Conservation (phyloP, 2,113 vertebrate genomes). For the Aix galericulata region DNA sequence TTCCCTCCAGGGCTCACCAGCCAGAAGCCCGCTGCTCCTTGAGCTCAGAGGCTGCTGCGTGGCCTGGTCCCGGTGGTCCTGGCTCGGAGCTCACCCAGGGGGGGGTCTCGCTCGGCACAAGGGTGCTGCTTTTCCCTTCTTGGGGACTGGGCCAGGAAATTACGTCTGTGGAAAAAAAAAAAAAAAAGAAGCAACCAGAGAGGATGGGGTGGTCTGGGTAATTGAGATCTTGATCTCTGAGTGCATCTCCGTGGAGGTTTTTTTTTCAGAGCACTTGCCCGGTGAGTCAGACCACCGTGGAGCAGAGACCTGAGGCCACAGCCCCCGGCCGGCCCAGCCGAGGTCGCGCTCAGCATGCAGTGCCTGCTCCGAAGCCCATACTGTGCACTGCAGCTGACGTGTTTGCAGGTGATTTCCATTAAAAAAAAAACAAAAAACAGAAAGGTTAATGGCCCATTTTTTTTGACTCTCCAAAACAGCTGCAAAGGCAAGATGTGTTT, state of each 20-base stretch:
- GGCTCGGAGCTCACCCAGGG: background rate
- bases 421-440: background rate
- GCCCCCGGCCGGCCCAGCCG: rapidly evolving
- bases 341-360: background rate
- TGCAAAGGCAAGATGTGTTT: background rate
- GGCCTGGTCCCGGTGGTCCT: background rate
- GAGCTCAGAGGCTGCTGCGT: background rate
- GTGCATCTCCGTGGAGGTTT: background rate
- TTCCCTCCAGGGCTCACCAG: background rate
- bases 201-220: background rate
- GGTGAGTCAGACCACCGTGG: rapidly evolving
- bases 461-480: background rate
- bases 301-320: background rate
- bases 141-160: background rate
- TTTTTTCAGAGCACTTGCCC: rapidly evolving
- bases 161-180: background rate
- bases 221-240: background rate
- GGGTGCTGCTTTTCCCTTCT: background rate
- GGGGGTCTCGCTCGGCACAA: rapidly evolving
- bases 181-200: background rate
- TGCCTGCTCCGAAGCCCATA: background rate
- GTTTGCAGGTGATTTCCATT: background rate
- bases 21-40: background rate
- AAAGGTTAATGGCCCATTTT: background rate
- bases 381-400: background rate